phyloP scores from a whole-genome alignment of 2,888 invertebrate genomes.

The Leptopilina syphax region DNA sequence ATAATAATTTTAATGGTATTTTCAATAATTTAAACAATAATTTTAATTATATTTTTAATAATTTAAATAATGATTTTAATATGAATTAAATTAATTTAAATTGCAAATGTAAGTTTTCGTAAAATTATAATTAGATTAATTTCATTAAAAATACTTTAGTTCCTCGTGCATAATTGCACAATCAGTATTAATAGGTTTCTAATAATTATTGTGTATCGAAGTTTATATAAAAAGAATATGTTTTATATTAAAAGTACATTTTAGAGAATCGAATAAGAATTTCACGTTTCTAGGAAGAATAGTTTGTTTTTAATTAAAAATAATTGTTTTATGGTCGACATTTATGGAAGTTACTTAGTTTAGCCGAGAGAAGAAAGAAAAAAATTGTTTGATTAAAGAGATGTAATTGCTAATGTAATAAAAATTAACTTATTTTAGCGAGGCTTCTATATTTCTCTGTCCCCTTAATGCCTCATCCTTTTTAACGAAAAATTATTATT shows the following conservation, averaged over 20 bases:
- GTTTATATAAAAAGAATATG: conserved; percentile 1
- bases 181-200: conserved; percentile 6
- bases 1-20: too few species aligned
- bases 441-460: conserved; percentile 66
- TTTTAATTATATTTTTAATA: too few species aligned
- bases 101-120: too few species aligned
- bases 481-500: conserved; percentile 6
- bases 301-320: background rate
- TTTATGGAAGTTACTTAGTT: conserved; percentile 18
- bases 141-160: background rate
- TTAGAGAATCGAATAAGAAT: background rate
- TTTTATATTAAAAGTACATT: conserved; percentile 1
- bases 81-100: too few species aligned
- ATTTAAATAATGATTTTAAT: too few species aligned
- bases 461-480: conserved; percentile 65
- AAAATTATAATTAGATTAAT: too few species aligned
- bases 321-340: background rate
- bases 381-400: conserved; percentile 56
- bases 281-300: background rate
- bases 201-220: background rate
- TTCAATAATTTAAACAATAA: too few species aligned
- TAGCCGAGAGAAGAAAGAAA: conserved; percentile 38
- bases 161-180: background rate
- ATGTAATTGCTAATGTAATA: conserved; percentile 71
- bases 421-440: conserved; percentile 70